These are phyloP conservation scores for Nudaria mundana DNA, from an alignment of 2,888 invertebrate species.

Conservation along the genomic window DNA sequence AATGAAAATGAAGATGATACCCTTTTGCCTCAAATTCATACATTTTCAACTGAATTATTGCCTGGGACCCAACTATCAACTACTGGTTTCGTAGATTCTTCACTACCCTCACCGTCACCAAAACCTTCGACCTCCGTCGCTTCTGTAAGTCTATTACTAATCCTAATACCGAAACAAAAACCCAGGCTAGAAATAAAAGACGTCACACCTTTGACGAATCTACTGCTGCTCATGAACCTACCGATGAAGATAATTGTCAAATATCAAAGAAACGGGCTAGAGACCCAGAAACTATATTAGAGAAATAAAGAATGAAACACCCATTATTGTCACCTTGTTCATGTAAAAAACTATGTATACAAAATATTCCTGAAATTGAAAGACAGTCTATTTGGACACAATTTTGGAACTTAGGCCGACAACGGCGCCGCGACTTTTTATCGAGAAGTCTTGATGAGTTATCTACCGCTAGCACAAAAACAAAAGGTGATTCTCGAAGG, in stretches of 20 bases:
- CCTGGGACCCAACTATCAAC: background rate
- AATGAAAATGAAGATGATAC: background rate
- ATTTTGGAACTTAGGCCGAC: slow-evolving; percentile 6
- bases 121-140: slow-evolving; percentile 1
- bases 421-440: slow-evolving; percentile 4
- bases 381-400: slow-evolving; percentile 6
- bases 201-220: slow-evolving; percentile 3
- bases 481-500: slow-evolving; percentile 6
- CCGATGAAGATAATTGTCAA: slow-evolving; percentile 5
- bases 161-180: background rate
- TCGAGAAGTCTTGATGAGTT: slow-evolving; percentile 4
- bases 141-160: slow-evolving; percentile 2
- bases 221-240: slow-evolving; percentile 1
- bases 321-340: slow-evolving; percentile 3
- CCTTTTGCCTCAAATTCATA: background rate
- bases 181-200: slow-evolving; percentile 4
- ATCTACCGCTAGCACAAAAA: slow-evolving; percentile 2
- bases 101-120: background rate
- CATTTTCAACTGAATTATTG: background rate
- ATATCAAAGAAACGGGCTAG: slow-evolving; percentile 6
- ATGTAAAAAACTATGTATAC: slow-evolving; percentile 7
- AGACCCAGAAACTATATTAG: slow-evolving; percentile 5
- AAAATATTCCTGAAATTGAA: slow-evolving; percentile 8
- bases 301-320: slow-evolving; percentile 7
- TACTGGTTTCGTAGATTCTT: slow-evolving; percentile 1